Conservation (phyloP, 2,113 vertebrate genomes). For the Brachyhypopomus occidentalis region DNA sequence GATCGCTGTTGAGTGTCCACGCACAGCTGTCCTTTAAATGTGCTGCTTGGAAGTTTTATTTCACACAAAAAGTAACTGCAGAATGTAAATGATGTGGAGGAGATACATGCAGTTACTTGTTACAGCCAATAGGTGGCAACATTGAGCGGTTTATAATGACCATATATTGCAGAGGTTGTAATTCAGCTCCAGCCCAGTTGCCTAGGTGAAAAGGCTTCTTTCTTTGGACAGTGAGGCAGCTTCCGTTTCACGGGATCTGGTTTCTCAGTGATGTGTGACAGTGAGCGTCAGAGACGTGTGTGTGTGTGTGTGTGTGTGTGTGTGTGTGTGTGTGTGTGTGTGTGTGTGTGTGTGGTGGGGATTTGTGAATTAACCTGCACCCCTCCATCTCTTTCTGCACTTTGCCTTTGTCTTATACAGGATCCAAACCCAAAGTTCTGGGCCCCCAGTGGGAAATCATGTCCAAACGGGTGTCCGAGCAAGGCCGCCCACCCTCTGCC, state of each 20-base stretch:
- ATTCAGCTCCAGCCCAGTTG: not conserved
- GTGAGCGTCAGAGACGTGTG: no score
- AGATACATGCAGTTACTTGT: not conserved
- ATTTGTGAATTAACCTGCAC: not conserved
- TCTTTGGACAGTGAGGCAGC: not conserved
- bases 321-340: no score
- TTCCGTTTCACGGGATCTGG: not conserved
- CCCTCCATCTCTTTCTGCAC: not conserved
- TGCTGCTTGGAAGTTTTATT: not conserved
- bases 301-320: no score
- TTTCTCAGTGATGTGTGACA: not conserved
- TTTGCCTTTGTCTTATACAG: constrained; percentile 65
- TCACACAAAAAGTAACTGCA: not conserved
- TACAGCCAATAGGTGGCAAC: constrained; percentile 60
- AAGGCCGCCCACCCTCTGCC: constrained; percentile 79
- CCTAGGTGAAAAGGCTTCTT: no score
- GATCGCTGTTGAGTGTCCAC: not conserved
- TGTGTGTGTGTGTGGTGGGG: no score
- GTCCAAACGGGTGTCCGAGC: constrained; percentile 89
- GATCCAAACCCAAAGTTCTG: constrained; percentile 88
- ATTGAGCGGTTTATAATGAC: not conserved
- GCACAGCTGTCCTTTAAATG: not conserved
- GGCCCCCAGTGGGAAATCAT: constrained; percentile 92
- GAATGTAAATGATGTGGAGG: not conserved
- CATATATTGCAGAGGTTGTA: not conserved